These are phyloP conservation scores for Chionoecetes opilio DNA, from an alignment of 1,140 invertebrate genomes.

Conservation along the genomic window DNA sequence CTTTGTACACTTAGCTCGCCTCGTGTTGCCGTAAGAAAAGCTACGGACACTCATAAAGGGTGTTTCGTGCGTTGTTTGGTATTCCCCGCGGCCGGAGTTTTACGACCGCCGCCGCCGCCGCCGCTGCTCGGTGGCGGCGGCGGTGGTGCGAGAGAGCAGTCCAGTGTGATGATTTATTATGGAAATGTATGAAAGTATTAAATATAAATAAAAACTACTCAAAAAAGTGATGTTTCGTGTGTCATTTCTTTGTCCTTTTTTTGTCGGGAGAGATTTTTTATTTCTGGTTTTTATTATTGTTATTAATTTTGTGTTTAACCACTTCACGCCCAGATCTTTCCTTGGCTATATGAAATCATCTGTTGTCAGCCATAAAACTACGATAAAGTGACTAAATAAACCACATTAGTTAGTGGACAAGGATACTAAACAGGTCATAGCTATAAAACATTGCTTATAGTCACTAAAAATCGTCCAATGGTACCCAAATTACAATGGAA, in stretches of 20 bases:
- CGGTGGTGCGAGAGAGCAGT: slow-evolving; percentile 60
- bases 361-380: too few relatives aligned
- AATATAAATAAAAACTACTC: slow-evolving; percentile 48
- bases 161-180: slow-evolving; percentile 63
- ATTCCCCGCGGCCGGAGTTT: slow-evolving; percentile 36
- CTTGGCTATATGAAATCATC: too few relatives aligned
- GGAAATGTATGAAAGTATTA: slow-evolving; percentile 69
- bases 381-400: too few relatives aligned
- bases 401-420: too few relatives aligned
- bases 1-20: neutral
- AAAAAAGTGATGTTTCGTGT: neutral
- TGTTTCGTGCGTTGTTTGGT: slow-evolving; percentile 24
- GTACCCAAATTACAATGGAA: too few relatives aligned
- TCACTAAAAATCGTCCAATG: too few relatives aligned
- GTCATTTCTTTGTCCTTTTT: neutral
- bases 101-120: neutral
- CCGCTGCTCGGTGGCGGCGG: slow-evolving; percentile 48
- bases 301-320: too few relatives aligned
- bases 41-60: slow-evolving; percentile 45
- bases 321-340: too few relatives aligned
- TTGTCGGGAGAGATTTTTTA: neutral
- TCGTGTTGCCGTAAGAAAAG: neutral
- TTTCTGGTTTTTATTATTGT: neutral
- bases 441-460: too few relatives aligned
- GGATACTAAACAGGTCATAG: too few relatives aligned